phyloP scores from a whole-genome alignment of 2,113 vertebrate species.

The Nyctibius bracteatus region DNA sequence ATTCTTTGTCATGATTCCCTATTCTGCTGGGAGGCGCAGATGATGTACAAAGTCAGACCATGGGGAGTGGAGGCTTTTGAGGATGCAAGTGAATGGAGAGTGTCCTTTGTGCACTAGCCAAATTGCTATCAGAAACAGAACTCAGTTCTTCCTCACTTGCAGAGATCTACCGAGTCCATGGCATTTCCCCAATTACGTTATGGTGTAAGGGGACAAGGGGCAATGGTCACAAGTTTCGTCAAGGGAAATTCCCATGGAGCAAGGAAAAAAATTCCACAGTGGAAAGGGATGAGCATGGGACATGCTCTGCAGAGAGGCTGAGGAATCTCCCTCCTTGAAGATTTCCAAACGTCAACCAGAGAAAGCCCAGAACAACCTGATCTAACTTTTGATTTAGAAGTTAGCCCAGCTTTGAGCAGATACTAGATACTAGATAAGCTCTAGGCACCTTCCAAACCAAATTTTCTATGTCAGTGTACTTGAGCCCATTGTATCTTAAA shows the following conservation, averaged over 20 bases:
- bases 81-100: background rate
- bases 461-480: background rate
- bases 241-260: background rate
- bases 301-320: background rate
- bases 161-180: background rate
- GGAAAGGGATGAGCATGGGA: background rate
- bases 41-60: background rate
- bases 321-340: background rate
- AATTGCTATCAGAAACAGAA: background rate
- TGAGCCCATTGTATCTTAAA: background rate
- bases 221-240: background rate
- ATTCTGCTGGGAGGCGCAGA: background rate
- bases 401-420: background rate
- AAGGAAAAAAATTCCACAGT: background rate
- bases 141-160: background rate
- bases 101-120: background rate
- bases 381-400: background rate
- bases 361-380: background rate
- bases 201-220: background rate
- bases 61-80: background rate
- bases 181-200: background rate
- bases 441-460: background rate
- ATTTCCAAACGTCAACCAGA: background rate
- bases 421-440: background rate
- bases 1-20: background rate